These are phyloP conservation scores for Drosophila seguyi DNA, from an alignment of 1,140 invertebrate genomes.

Conservation along the genomic window DNA sequence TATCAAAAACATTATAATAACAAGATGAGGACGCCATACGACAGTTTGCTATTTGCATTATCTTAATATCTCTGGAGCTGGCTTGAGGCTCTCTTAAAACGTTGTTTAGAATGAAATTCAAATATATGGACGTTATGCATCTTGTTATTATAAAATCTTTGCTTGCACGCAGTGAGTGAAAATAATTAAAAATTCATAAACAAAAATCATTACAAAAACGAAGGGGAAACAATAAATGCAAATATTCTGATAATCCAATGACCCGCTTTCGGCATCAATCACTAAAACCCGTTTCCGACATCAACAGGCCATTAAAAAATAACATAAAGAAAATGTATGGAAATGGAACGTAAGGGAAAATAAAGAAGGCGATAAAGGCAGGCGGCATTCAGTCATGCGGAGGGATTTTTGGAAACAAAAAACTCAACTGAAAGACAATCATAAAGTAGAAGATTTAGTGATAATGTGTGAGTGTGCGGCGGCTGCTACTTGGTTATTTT, in stretches of 20 bases:
- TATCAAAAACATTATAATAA: not conserved
- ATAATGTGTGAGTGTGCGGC: conserved; percentile 65
- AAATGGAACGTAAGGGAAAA: conserved; percentile 39
- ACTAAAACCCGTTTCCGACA: conserved; percentile 10
- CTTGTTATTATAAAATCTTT: not conserved
- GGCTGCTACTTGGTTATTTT: conserved; percentile 47
- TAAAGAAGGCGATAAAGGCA: conserved; percentile 19
- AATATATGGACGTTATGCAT: not conserved
- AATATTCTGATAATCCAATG: conserved; percentile 41
- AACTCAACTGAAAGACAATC: conserved; percentile 15
- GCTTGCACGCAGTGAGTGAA: conserved; percentile 23
- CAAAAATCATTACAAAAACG: conserved; percentile 14
- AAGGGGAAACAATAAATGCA: conserved; percentile 28
- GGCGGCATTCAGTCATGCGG: conserved; percentile 39
- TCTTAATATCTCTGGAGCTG: no score
- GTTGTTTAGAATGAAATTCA: no score
- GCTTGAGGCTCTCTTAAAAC: no score
- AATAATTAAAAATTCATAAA: conserved; percentile 5
- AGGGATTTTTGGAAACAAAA: conserved; percentile 16
- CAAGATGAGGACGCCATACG: not conserved
- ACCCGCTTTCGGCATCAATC: conserved; percentile 45
- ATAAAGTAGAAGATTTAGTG: conserved; percentile 13
- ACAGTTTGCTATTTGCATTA: no score
- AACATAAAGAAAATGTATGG: conserved; percentile 27
- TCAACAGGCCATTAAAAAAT: conserved; percentile 26